Evolutionary conservation across 2,113 vertebrate species (phyloP).

Genomic region (Calidris pygmaea): DNA sequence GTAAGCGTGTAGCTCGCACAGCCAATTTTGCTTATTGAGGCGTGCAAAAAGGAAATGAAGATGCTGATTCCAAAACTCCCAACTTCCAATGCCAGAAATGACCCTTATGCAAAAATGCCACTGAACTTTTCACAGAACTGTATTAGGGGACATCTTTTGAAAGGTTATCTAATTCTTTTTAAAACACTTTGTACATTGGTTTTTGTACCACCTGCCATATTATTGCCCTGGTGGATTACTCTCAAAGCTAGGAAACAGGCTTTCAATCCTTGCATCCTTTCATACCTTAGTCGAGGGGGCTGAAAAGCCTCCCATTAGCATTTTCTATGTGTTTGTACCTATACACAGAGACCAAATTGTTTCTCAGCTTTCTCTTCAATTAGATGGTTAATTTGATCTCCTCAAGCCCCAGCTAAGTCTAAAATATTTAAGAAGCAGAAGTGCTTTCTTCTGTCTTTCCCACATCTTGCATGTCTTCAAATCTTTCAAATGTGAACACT

Average conservation of each 20-base stretch:
- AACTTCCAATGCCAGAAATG: neutral
- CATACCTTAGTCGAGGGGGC: neutral
- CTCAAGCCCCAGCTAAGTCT: neutral
- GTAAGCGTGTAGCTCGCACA: neutral
- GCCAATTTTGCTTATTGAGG: neutral
- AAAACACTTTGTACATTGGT: neutral
- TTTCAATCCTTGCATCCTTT: neutral
- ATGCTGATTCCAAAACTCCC: neutral
- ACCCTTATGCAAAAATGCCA: neutral
- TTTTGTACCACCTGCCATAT: neutral
- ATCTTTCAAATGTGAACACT: neutral
- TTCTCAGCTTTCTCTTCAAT: neutral
- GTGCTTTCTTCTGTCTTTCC: neutral
- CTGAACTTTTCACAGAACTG: neutral
- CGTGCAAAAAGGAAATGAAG: neutral
- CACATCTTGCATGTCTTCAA: neutral
- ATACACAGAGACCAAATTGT: rapidly evolving
- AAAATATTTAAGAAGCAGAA: neutral
- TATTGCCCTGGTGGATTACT: neutral
- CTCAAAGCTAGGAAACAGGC: neutral
- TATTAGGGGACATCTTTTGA: neutral
- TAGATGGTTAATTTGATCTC: neutral
- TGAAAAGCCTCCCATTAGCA: neutral
- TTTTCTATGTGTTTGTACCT: neutral
- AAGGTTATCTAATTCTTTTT: neutral